Evolutionary conservation across 2,888 invertebrate species (phyloP).

Genomic region (Ochropleura plecta): DNA sequence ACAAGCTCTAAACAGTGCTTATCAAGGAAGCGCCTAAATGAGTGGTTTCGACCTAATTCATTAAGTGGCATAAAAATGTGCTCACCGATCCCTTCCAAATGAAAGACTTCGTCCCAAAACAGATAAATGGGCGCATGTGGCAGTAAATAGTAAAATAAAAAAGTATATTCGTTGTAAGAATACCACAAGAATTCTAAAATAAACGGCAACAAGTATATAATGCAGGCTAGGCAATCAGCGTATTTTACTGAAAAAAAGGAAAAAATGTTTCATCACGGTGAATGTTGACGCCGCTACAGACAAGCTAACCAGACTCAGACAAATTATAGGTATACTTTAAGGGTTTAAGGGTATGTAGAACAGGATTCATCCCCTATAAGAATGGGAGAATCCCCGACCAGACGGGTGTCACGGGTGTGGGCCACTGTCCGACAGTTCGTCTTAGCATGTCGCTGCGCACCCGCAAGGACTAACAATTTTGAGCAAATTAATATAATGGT

Average conservation of each 20-base stretch:
- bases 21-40: background rate
- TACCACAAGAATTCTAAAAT: conserved; percentile 48
- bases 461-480: no score
- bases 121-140: conserved; percentile 53
- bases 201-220: conserved; percentile 44
- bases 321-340: no score
- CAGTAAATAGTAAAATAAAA: conserved; percentile 25
- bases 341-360: no score
- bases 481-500: no score
- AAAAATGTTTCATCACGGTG: background rate
- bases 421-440: no score
- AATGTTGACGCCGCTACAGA: background rate
- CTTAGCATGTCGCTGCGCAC: no score
- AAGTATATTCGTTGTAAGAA: background rate
- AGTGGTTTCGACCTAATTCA: background rate
- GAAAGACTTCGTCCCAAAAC: conserved; percentile 52
- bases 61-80: background rate
- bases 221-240: conserved; percentile 28
- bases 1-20: no score
- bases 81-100: conserved; percentile 50
- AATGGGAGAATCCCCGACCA: no score
- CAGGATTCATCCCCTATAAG: no score
- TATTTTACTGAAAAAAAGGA: conserved; percentile 37
- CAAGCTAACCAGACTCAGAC: no score
- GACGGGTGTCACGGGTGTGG: no score